Percentiles rank a stretch among this genome's conserved stretches.
Conservation (phyloP, 2,113 vertebrate species). For the Microcebus jonahi region DNA sequence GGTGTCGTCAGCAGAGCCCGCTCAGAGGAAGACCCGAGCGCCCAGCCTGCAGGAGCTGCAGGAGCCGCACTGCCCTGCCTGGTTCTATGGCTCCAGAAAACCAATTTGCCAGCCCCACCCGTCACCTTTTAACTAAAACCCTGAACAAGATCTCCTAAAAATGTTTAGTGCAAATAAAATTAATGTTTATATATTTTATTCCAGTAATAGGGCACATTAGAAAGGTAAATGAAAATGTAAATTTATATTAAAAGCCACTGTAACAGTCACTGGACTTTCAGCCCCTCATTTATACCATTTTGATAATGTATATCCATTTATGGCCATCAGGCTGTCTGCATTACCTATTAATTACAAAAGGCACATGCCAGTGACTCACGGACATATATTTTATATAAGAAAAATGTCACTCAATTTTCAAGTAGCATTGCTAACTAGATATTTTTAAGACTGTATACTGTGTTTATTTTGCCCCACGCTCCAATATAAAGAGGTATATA, state of each 20-base stretch:
- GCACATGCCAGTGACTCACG: slow-evolving; percentile 66
- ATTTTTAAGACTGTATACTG: slow-evolving; percentile 49
- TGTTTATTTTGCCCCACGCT: slow-evolving; percentile 41
- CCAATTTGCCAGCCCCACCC: not conserved
- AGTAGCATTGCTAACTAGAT: slow-evolving; percentile 58
- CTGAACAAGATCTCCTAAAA: slow-evolving; percentile 5
- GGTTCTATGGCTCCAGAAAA: slow-evolving; percentile 66
- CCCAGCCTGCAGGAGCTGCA: slow-evolving; percentile 67
- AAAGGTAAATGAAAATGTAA: slow-evolving; percentile 62
- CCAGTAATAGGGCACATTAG: not conserved
- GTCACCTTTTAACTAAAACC: slow-evolving; percentile 21
- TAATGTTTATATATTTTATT: slow-evolving; percentile 4
- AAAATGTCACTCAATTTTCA: slow-evolving; percentile 60
- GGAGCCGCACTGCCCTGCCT: slow-evolving; percentile 73
- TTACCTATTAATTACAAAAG: slow-evolving; percentile 80
- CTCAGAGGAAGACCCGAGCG: slow-evolving; percentile 87
- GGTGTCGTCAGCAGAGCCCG: slow-evolving; percentile 85
- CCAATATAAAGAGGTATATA: slow-evolving; percentile 49
- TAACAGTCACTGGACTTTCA: slow-evolving; percentile 93
- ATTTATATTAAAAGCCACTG: slow-evolving; percentile 73
- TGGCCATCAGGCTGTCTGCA: slow-evolving; percentile 84
- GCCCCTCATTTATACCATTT: slow-evolving; percentile 89
- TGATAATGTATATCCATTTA: slow-evolving; percentile 69
- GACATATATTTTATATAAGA: slow-evolving; percentile 47
- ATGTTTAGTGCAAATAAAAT: not conserved